A percentile compares a stretch with the other conserved stretches of the same genome.
Conservation (phyloP, 2,113 vertebrate species). For the Nibea coibor region DNA sequence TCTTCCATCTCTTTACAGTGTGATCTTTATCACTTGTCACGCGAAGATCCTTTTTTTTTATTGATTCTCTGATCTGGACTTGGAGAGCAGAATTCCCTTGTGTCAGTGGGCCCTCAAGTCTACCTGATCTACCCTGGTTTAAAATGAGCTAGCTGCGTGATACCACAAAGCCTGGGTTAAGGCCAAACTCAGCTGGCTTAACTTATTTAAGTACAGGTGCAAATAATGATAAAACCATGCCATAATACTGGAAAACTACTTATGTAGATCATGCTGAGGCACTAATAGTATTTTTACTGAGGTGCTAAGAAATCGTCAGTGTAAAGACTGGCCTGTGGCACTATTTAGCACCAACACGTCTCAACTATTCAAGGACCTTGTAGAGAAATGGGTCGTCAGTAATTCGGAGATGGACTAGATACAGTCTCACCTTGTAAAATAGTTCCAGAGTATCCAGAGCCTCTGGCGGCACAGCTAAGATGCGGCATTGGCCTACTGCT, state of each 20-base stretch:
- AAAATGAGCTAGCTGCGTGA: not conserved
- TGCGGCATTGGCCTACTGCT: constrained; percentile 33
- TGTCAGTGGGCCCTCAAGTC: not conserved
- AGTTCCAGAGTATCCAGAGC: not conserved
- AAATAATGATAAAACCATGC: not conserved
- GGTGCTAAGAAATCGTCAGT: not conserved
- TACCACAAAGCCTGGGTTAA: not conserved
- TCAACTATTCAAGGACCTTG: constrained; percentile 25
- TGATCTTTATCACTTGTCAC: not conserved
- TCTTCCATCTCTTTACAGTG: not conserved
- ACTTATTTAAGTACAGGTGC: not conserved
- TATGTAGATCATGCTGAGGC: not conserved
- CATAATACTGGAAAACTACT: not conserved
- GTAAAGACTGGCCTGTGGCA: constrained; percentile 22
- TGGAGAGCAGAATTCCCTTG: not conserved
- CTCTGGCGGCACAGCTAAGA: constrained; percentile 13
- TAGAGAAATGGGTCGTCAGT: not conserved
- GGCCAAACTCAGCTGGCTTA: not conserved
- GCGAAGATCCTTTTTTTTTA: not conserved
- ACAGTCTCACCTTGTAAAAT: constrained; percentile 30
- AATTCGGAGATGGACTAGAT: constrained; percentile 9
- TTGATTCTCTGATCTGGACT: not conserved
- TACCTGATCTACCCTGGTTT: not conserved
- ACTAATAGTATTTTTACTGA: not conserved
- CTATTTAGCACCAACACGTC: constrained; percentile 29